phyloP scores from a whole-genome alignment of 1,140 invertebrate genomes.

The Rhagoletis zephyria region DNA sequence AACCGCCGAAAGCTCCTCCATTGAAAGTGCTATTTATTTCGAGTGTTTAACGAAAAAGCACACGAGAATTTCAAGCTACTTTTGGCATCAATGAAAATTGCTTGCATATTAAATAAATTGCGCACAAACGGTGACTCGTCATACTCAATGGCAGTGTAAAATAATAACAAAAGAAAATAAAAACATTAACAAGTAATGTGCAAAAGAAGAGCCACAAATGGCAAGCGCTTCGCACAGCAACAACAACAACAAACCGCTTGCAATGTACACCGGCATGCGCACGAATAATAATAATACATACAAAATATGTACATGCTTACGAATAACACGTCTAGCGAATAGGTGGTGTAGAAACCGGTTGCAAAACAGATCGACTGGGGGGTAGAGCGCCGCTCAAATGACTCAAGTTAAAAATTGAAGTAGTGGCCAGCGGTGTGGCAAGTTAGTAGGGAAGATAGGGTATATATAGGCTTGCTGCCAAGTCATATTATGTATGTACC shows the following conservation, averaged over 20 bases:
- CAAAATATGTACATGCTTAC: not conserved
- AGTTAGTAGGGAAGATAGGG: too few species aligned
- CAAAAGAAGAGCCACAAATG: not conserved
- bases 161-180: not conserved
- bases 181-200: not conserved
- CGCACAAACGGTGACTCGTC: too few species aligned
- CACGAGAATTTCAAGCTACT: not conserved
- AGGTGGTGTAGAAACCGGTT: not conserved
- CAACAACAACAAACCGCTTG: not conserved
- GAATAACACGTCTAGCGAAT: not conserved
- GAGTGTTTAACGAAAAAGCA: conserved; percentile 44
- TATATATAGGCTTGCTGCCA: too few species aligned
- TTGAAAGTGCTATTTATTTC: conserved; percentile 30
- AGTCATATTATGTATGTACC: too few species aligned
- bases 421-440: too few species aligned
- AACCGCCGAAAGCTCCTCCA: too few species aligned
- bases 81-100: too few species aligned
- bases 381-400: too few species aligned
- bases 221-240: not conserved
- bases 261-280: not conserved
- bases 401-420: too few species aligned
- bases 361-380: not conserved
- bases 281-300: not conserved
- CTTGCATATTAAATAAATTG: too few species aligned
- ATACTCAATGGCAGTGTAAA: not conserved